Base-by-base conservation (phyloP, 2,113 vertebrate species). In the Cavia porcellus region DNA sequence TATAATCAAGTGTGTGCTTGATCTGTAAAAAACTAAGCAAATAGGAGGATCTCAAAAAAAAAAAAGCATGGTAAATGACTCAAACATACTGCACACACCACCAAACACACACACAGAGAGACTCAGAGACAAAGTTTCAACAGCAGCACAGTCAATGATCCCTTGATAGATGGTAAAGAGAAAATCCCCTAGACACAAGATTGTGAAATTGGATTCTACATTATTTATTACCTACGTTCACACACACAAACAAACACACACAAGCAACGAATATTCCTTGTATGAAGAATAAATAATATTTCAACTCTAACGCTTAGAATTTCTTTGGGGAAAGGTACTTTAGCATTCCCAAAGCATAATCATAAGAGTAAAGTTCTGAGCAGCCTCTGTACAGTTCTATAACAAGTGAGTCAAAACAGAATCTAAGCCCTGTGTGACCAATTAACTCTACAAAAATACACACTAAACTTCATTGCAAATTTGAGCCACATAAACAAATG, bases 401-500 rank as follows among this genome's bases (percentile, higher is more conserved):
- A 87, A n/a, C 61, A 89, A 95, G 47, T 84, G 61, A 15, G 80
- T 94, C 62, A 84, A 85, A 93, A 86, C 35, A 70, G 3, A 89
- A 55, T 93, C 50, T 84, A 89, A 96, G 75, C 57, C 84, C 81
- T 81, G 50, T 59, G 80, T 95, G 92, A 89, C 89, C 86, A 97
- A 92, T 97, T 94, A 96, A 89, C n/a, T 92, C 45, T 86, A 90
- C 61, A 96, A 91, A 95, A 94, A 96, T 38, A 96, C 75, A 87
- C 5, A 55, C 42, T 92, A 68, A 95, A 89, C 70, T 84, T 96
- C 70, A 87, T 32, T 83, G 92, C 47, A 96, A 94, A 95, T 94
- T 70, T 95, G 74, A 92, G 86, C 15, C 45, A 91, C 38, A 84
- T 86, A 89, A 94, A 52, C 68, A 96, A 96, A 82, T 80, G 38